Conservation (phyloP, 2,113 vertebrate species). For the Mesitornis unicolor region DNA sequence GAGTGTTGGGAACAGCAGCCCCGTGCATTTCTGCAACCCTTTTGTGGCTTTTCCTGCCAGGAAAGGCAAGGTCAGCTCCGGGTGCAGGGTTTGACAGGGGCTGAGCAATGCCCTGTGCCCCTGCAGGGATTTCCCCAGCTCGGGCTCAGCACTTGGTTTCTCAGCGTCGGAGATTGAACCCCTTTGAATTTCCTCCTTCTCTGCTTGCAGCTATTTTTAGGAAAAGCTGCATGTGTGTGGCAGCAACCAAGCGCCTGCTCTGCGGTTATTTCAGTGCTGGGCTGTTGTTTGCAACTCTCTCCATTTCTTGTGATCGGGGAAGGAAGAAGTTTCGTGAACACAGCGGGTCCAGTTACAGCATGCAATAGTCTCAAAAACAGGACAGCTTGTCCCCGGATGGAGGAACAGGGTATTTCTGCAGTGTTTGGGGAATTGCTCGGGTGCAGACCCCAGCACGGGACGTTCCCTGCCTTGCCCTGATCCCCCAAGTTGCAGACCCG, state of each 20-base stretch:
- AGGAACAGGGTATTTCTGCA: background rate
- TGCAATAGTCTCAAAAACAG: background rate
- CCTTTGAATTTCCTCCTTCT: background rate
- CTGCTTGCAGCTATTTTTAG: background rate
- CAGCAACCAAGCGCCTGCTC: background rate
- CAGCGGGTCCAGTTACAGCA: background rate
- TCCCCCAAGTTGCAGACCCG: background rate
- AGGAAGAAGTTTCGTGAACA: background rate
- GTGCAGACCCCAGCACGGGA: fast-evolving
- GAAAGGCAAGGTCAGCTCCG: background rate
- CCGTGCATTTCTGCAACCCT: background rate
- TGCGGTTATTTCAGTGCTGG: fast-evolving
- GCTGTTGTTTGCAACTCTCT: fast-evolving
- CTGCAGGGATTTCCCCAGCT: background rate
- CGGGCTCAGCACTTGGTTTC: background rate
- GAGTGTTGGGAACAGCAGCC: fast-evolving
- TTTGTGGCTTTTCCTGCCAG: background rate
- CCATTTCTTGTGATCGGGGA: background rate
- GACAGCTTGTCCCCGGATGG: background rate
- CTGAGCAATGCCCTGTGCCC: background rate
- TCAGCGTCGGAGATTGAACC: fast-evolving
- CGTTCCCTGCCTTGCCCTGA: background rate
- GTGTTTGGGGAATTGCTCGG: background rate
- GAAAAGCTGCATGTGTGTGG: background rate
- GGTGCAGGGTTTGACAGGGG: fast-evolving